Conservation (phyloP, 2,888 invertebrate species). For the Sympetrum striolatum region DNA sequence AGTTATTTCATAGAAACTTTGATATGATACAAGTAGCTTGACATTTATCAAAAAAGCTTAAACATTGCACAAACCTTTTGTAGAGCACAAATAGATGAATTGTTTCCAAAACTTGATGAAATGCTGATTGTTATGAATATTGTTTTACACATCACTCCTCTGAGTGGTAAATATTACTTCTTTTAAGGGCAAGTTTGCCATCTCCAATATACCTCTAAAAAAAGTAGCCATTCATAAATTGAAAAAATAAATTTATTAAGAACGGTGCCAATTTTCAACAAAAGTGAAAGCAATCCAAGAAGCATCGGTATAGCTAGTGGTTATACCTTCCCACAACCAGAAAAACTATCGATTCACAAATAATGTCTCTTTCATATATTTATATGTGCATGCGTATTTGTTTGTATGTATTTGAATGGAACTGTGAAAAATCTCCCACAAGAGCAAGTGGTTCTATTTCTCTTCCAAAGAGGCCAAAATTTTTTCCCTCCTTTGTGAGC, state of each 20-base stretch:
- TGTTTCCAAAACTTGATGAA: background rate
- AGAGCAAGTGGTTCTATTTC: constrained; percentile 5
- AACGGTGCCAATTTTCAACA: background rate
- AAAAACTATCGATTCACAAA: no score
- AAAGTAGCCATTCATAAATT: background rate
- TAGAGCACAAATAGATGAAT: background rate
- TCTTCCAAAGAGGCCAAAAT: background rate
- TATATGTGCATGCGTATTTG: background rate
- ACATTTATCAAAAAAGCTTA: background rate
- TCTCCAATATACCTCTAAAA: background rate
- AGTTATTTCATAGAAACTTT: no score
- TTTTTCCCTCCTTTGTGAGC: background rate
- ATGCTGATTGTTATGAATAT: background rate
- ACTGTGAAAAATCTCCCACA: background rate
- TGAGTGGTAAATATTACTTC: background rate
- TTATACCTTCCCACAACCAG: background rate
- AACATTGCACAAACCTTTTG: background rate
- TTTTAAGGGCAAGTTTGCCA: background rate
- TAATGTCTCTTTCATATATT: background rate
- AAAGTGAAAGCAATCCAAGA: background rate
- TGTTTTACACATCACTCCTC: background rate
- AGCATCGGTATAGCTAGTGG: background rate
- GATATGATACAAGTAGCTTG: no score
- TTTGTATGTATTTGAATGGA: background rate
- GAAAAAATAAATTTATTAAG: background rate